Percentiles rank a stretch among this genome's conserved stretches.
Conservation (phyloP, 2,113 vertebrate genomes). For the Protomyctophum bolini region DNA sequence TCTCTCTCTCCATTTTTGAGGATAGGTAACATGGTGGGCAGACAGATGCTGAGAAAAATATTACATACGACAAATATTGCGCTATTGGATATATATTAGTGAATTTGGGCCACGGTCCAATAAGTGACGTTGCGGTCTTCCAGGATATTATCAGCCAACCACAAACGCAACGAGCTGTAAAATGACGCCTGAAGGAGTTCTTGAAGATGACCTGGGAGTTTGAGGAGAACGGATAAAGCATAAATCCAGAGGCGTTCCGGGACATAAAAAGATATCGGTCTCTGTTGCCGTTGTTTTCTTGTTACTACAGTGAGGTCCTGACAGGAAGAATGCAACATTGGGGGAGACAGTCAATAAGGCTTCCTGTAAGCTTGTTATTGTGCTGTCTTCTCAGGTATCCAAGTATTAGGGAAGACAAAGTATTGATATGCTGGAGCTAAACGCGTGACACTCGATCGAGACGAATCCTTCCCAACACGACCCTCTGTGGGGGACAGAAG, state of each 20-base stretch:
- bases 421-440: conserved; percentile 67
- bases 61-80: too few species aligned
- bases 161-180: conserved; percentile 10
- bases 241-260: conserved; percentile 48
- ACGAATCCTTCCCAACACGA: conserved; percentile 34
- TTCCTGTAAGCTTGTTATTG: conserved; percentile 79
- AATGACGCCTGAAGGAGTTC: conserved; percentile 27
- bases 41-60: too few species aligned
- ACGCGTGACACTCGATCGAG: conserved; percentile 67
- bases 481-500: conserved; percentile 19
- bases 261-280: conserved; percentile 63
- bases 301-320: conserved; percentile 62
- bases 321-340: conserved; percentile 68
- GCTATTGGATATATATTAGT: too few species aligned
- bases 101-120: too few species aligned
- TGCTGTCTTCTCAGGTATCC: conserved; percentile 72
- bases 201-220: conserved; percentile 15
- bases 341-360: conserved; percentile 72
- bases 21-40: too few species aligned
- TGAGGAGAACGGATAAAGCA: conserved; percentile 15
- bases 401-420: conserved; percentile 42
- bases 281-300: conserved; percentile 33
- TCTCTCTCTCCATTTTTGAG: too few species aligned
- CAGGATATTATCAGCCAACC: too few species aligned
- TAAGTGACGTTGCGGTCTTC: too few species aligned